Evolutionary conservation across 2,113 vertebrate species (phyloP), one percentile per base, ranked within the genome.

Genomic region (Forbesichthys agassizii): DNA sequence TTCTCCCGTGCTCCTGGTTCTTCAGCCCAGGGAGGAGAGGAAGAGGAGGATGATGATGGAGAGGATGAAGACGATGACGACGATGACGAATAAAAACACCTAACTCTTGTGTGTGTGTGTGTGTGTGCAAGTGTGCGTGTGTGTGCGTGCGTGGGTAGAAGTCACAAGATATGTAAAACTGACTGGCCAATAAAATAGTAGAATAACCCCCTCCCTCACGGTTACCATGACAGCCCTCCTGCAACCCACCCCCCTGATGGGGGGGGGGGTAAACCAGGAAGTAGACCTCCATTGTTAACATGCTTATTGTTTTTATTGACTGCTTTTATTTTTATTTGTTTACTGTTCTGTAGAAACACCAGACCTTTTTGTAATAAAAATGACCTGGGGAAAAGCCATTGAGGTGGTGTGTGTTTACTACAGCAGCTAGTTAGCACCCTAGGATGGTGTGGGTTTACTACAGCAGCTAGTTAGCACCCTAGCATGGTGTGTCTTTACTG

Each of bases 11-110:
- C 81, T 33, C 84, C 86, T 1, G 83, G 84, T 7, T 84, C 84
- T 0, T 87, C 87, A 2, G 84, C 85, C 66, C 86, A 88, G 74
- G 87, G 82, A 9, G 88, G 64, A 8, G 87, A 84, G 3, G 88
- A 86, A 1, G 89, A 85, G 27, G 89, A 87, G 0, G 89, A 87
- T 0, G 89, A 84, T 0, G 85, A 79, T 0, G 86, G 69, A 0
- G 88, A 88, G 36, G 82, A 87, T 0, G 87, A 84, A 0, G 84
- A 82, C 0, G 90, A 86, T 0, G 86, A 88, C 0, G 86, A 88
- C 0, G 86, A 90, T 8, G 85, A 90, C 57, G 86, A 89, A 74
- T 89, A 89, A 78, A 81, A 47, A 62, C 14, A 10, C 18, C 1
- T 7, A 16, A 54, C 33, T 27, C 1, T 27, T 55, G 53, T 18